Evolutionary conservation across 1,140 invertebrate species (phyloP).

Genomic region (Anagrus nilaparvatae): DNA sequence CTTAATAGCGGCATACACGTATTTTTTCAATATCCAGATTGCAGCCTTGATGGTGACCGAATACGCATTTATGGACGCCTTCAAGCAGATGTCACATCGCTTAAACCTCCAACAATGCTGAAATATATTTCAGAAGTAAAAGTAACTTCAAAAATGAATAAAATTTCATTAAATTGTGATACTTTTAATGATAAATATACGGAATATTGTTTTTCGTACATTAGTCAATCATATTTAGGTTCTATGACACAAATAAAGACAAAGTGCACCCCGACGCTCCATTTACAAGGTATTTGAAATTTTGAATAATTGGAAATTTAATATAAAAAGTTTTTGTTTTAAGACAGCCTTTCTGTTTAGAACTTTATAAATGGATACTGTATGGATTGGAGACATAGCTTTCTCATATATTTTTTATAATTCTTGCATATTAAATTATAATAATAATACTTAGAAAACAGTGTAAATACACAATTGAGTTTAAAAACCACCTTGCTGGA

Average conservation of each 20-base stretch:
- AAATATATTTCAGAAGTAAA: conserved; percentile 41
- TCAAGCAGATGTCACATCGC: conserved; percentile 54
- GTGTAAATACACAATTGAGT: too few species aligned
- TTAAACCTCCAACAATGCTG: conserved; percentile 41
- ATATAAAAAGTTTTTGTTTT: background rate
- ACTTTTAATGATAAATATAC: conserved; percentile 69
- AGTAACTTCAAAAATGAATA: conserved; percentile 57
- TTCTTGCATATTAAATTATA: too few species aligned
- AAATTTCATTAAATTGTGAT: conserved; percentile 67
- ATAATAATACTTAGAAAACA: too few species aligned
- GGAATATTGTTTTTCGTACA: conserved; percentile 79
- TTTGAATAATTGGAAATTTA: conserved; percentile 6
- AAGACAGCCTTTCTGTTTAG: too few species aligned
- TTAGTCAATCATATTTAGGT: conserved; percentile 67
- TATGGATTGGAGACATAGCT: too few species aligned
- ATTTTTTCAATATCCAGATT: conserved; percentile 70
- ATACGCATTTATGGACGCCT: conserved; percentile 63
- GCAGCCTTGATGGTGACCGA: conserved; percentile 63
- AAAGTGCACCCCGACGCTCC: conserved; percentile 70
- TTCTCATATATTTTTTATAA: too few species aligned
- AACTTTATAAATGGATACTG: too few species aligned
- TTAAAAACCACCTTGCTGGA: too few species aligned
- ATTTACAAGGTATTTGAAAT: conserved; percentile 54
- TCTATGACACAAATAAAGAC: conserved; percentile 70
- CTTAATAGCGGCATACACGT: conserved; percentile 59